Percentiles rank a stretch among this genome's conserved stretches.
Conservation (phyloP, 1,140 invertebrate species). For the Drosophila biarmipes region DNA sequence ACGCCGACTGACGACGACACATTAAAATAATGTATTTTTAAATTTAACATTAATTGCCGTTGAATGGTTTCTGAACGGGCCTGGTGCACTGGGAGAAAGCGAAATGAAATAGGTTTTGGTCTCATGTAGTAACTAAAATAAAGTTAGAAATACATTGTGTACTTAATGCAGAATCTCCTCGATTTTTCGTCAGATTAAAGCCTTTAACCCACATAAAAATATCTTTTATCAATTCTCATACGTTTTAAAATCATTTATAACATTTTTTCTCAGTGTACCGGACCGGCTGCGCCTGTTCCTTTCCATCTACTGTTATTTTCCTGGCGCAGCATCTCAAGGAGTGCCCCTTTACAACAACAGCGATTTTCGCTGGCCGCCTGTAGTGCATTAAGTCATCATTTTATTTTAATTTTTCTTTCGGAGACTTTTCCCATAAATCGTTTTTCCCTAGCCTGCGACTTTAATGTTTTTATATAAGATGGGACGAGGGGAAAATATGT, state of each 20-base stretch:
- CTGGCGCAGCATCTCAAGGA: conserved; percentile 50
- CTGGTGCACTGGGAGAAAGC: conserved; percentile 4
- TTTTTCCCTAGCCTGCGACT: conserved; percentile 43
- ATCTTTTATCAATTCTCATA: neutral
- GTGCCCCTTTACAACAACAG: conserved; percentile 35
- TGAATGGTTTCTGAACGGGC: conserved; percentile 69
- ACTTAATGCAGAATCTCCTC: too few relatives aligned
- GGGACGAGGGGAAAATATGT: conserved; percentile 59
- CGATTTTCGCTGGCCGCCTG: conserved; percentile 10
- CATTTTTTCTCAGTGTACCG: conserved; percentile 17
- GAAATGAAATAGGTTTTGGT: too few relatives aligned
- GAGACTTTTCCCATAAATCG: conserved; percentile 74
- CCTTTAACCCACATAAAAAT: neutral
- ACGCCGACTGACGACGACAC: conserved; percentile 71
- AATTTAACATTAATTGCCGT: conserved; percentile 81
- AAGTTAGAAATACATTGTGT: too few relatives aligned
- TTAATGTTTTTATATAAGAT: conserved; percentile 72
- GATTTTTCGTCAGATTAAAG: too few relatives aligned
- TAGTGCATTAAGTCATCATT: conserved; percentile 79
- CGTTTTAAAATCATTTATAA: neutral
- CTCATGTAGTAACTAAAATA: too few relatives aligned
- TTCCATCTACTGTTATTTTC: conserved; percentile 50
- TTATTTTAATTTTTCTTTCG: conserved; percentile 52
- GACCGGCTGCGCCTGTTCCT: conserved; percentile 9
- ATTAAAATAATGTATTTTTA: conserved; percentile 83